Conservation (phyloP, 2,888 invertebrate genomes). For the Clivina fossor region DNA sequence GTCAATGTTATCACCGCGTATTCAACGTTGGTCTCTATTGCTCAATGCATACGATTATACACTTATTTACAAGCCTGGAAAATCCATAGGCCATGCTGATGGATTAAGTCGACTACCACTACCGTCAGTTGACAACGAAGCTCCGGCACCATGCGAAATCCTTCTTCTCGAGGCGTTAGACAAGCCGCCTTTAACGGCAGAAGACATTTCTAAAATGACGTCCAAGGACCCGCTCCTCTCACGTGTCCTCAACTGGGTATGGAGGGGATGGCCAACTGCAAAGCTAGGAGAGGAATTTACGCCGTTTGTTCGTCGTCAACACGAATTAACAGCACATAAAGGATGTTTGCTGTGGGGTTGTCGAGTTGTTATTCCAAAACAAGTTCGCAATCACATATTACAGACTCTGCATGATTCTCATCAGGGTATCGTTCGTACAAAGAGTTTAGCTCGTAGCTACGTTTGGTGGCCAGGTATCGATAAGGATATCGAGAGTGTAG, state of each 20-base stretch:
- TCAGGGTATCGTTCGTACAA: slow-evolving; percentile 23
- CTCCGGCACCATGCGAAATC: background rate
- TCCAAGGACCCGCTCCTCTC: slow-evolving; percentile 10
- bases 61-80: slow-evolving; percentile 18
- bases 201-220: slow-evolving; percentile 28
- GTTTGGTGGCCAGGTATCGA: slow-evolving; percentile 26
- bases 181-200: slow-evolving; percentile 21
- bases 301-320: slow-evolving; percentile 18
- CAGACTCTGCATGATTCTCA: slow-evolving; percentile 33
- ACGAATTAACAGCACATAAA: slow-evolving; percentile 34
- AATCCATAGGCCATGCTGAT: slow-evolving; percentile 24
- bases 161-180: slow-evolving; percentile 15
- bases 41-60: slow-evolving; percentile 28
- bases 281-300: background rate
- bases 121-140: background rate
- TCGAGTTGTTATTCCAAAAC: slow-evolving; percentile 36
- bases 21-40: slow-evolving; percentile 19
- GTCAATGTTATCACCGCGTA: slow-evolving; percentile 24
- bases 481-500: slow-evolving; percentile 24
- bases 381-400: slow-evolving; percentile 25
- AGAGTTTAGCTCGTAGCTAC: slow-evolving; percentile 2
- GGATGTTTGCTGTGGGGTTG: slow-evolving; percentile 38
- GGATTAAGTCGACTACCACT: slow-evolving; percentile 25
- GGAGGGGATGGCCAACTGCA: slow-evolving; percentile 20
- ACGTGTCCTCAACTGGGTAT: slow-evolving; percentile 20